Percentiles rank a stretch among this genome's conserved stretches.
phyloP scores from a whole-genome alignment of 2,113 vertebrate species.

The Gracilinanus agilis region DNA sequence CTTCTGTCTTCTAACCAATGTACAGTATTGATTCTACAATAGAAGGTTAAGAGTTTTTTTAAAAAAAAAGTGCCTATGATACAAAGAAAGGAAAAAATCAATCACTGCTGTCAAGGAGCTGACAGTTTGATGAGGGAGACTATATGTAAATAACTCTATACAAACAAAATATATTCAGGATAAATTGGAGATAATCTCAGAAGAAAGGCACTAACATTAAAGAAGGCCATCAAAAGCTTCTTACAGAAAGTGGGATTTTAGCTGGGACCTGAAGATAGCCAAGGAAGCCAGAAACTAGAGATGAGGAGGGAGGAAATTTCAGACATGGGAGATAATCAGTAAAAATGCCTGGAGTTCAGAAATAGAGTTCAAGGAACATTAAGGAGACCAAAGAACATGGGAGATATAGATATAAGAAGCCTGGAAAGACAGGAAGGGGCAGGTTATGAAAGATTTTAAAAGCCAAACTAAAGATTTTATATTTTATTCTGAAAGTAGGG shows the following conservation, averaged over 20 bases:
- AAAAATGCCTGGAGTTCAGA: neutral
- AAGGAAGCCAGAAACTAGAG: neutral
- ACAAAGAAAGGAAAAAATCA: neutral
- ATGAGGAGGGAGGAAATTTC: neutral
- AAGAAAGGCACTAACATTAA: neutral
- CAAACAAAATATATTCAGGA: neutral
- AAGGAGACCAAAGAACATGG: neutral
- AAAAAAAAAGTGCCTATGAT: neutral
- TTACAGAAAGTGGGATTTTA: neutral
- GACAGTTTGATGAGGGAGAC: neutral
- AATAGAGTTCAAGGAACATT: neutral
- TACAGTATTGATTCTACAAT: too few relatives aligned
- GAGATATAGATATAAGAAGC: neutral
- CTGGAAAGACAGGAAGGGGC: neutral
- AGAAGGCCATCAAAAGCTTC: neutral
- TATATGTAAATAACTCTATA: neutral
- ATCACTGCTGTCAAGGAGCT: neutral
- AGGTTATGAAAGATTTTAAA: neutral
- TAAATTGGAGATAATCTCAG: neutral
- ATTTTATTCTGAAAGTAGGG: neutral
- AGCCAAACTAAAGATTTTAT: neutral
- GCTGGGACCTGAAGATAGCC: neutral
- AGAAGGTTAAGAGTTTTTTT: too few relatives aligned
- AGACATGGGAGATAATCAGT: neutral
- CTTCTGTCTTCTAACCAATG: too few relatives aligned